These are phyloP conservation scores for Hoplodrina ambigua DNA, from an alignment of 2,888 invertebrate species.

Conservation along the genomic window DNA sequence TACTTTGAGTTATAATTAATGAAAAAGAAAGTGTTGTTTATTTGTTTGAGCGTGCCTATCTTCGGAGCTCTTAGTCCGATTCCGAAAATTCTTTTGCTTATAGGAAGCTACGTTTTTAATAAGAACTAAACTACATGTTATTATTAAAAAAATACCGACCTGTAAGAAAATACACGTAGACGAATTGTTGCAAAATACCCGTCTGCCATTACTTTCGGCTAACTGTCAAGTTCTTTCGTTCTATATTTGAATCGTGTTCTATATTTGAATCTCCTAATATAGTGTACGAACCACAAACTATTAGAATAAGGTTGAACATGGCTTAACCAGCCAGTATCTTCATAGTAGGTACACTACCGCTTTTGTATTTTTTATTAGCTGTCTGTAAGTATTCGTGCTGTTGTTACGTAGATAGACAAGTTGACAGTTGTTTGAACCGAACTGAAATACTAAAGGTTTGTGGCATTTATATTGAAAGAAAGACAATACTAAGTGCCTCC, in stretches of 20 bases:
- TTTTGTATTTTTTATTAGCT: constrained; percentile 28
- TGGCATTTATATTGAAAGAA: neutral
- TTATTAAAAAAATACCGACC: too few species aligned
- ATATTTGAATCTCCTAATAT: neutral
- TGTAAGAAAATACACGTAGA: too few species aligned
- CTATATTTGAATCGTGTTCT: too few species aligned
- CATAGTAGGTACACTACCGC: neutral
- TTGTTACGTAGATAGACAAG: neutral
- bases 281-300: neutral
- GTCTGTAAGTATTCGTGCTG: neutral
- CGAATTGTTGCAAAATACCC: neutral
- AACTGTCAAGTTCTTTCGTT: neutral
- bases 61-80: too few species aligned
- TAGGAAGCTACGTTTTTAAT: too few species aligned
- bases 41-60: too few species aligned
- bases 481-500: neutral
- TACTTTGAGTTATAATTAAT: too few species aligned
- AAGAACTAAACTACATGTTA: too few species aligned
- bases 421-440: constrained; percentile 13
- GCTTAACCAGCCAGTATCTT: neutral
- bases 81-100: too few species aligned
- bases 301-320: neutral
- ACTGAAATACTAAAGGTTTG: neutral
- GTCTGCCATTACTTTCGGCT: neutral
- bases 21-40: too few species aligned